These are phyloP conservation scores for Hephaestus fuliginosus DNA, from an alignment of 2,797 vertebrate species.

Conservation along the genomic window DNA sequence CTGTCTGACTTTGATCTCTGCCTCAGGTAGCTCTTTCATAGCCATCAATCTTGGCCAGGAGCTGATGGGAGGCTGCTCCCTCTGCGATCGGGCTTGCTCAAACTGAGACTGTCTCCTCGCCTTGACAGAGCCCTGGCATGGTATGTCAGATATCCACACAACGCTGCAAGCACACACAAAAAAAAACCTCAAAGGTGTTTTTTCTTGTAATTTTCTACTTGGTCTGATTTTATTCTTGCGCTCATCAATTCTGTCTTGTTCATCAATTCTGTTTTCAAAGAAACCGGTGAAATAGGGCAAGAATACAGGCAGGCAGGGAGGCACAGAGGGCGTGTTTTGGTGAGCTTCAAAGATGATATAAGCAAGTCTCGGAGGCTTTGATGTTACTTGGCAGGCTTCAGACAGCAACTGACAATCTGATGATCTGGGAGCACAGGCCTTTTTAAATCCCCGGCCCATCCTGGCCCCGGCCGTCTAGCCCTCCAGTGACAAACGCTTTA, in stretches of 20 bases:
- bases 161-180: constrained; percentile 16
- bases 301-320: constrained; percentile 52
- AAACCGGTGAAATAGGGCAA: constrained; percentile 17
- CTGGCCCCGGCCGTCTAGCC: constrained; percentile 70
- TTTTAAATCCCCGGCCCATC: constrained; percentile 57
- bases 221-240: constrained; percentile 16
- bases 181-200: constrained; percentile 37
- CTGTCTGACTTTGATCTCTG: constrained; percentile 86
- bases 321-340: constrained; percentile 61
- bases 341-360: constrained; percentile 83
- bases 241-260: constrained; percentile 14
- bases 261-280: constrained; percentile 11
- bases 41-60: constrained; percentile 78
- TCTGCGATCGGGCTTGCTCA: constrained; percentile 66
- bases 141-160: constrained; percentile 34
- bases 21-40: constrained; percentile 81
- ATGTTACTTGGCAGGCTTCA: constrained; percentile 83
- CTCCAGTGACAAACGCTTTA: constrained; percentile 80
- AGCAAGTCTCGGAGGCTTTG: constrained; percentile 77
- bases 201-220: constrained; percentile 33
- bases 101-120: constrained; percentile 56
- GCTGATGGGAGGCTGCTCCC: constrained; percentile 63
- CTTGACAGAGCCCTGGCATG: constrained; percentile 44
- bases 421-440: constrained; percentile 69
- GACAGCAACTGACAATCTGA: constrained; percentile 82